Evolutionary conservation across 2,113 vertebrate genomes (phyloP).

Genomic region (Aldabrachelys gigantea): DNA sequence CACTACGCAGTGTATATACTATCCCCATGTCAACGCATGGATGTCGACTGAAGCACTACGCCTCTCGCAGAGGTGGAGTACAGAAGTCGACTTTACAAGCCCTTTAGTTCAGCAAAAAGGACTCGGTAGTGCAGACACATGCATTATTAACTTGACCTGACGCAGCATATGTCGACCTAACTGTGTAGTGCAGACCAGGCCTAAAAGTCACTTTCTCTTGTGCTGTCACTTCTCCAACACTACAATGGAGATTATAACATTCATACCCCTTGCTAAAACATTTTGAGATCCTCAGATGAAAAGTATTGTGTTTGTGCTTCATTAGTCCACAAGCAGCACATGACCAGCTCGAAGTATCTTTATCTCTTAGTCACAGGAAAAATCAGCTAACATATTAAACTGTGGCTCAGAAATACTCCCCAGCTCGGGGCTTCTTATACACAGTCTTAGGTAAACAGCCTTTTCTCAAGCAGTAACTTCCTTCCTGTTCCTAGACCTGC

Average conservation of each 20-base stretch:
- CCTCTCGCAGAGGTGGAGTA: too few relatives aligned
- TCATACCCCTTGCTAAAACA: background rate
- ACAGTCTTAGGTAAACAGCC: background rate
- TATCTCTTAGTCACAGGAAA: background rate
- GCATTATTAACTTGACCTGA: too few relatives aligned
- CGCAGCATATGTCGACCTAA: too few relatives aligned
- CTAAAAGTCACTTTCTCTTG: too few relatives aligned
- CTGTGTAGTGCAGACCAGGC: too few relatives aligned
- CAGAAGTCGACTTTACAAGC: too few relatives aligned
- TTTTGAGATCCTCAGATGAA: too few relatives aligned
- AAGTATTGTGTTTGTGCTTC: background rate
- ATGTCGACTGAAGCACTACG: too few relatives aligned
- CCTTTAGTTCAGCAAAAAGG: too few relatives aligned
- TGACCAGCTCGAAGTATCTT: background rate
- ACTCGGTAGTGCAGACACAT: too few relatives aligned
- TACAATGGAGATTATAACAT: background rate
- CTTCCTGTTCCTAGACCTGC: background rate
- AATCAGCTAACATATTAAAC: background rate
- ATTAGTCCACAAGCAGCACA: background rate
- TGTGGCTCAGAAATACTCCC: background rate
- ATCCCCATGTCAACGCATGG: too few relatives aligned
- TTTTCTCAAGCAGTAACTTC: background rate
- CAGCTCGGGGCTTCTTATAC: background rate
- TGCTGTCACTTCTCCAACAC: background rate
- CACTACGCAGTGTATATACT: too few relatives aligned